phyloP scores from a whole-genome alignment of 2,113 vertebrate genomes.

The Machaerirhynchus nigripectus region DNA sequence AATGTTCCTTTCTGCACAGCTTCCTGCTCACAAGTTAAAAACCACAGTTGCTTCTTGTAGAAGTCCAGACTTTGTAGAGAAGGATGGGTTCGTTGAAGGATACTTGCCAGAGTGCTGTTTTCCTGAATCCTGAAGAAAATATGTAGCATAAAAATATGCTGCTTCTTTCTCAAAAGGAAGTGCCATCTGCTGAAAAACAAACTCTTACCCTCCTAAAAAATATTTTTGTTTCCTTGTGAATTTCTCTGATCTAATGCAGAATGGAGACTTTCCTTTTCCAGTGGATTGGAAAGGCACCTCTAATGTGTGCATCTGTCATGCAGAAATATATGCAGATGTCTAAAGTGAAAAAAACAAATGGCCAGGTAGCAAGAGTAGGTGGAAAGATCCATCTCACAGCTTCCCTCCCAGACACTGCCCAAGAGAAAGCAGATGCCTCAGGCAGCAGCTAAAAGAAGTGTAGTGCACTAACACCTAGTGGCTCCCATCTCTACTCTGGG shows the following conservation, averaged over 20 bases:
- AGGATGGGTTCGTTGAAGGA: not conserved
- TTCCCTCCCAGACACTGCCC: not conserved
- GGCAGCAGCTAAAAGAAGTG: not conserved
- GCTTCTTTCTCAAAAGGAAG: not conserved
- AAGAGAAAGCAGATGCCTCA: fast-evolving
- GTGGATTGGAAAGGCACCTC: not conserved
- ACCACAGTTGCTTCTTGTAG: not conserved
- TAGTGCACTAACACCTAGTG: not conserved
- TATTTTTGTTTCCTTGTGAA: not conserved
- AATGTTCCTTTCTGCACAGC: not conserved
- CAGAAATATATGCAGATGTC: not conserved
- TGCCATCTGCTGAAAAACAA: conserved; percentile 2
- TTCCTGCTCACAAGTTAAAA: not conserved
- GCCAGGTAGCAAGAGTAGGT: not conserved
- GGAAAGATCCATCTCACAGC: not conserved
- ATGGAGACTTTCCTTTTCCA: not conserved
- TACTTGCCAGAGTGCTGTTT: not conserved
- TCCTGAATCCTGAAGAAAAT: not conserved
- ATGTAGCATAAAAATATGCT: not conserved
- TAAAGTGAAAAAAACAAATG: not conserved
- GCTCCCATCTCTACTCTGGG: not conserved
- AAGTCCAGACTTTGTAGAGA: not conserved
- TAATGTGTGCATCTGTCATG: not conserved
- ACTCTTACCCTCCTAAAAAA: not conserved
- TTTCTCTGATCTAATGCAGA: not conserved